Evolutionary conservation across 2,797 vertebrate genomes (phyloP).

Genomic region (Botia kubotai): DNA sequence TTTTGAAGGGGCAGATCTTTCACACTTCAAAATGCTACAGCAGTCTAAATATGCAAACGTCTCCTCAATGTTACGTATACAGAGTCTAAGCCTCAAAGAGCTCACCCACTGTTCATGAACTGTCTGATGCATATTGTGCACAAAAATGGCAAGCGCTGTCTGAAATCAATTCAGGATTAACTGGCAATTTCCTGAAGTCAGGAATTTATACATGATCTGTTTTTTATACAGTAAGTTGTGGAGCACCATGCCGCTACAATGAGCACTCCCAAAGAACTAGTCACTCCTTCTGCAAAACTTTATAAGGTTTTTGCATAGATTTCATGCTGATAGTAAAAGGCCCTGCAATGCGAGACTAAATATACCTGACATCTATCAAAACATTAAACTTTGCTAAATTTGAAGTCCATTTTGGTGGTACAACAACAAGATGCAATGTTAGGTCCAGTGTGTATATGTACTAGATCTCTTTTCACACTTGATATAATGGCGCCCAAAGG

Average conservation of each 20-base stretch:
- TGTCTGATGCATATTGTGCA: too few relatives aligned
- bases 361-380: background rate
- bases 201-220: too few relatives aligned
- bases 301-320: background rate
- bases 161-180: too few relatives aligned
- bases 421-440: background rate
- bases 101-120: background rate
- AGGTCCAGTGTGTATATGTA: background rate
- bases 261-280: background rate
- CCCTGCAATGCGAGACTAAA: background rate
- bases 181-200: too few relatives aligned
- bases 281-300: background rate
- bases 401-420: background rate
- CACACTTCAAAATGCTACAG: background rate
- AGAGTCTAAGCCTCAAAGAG: too few relatives aligned
- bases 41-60: too few relatives aligned
- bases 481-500: background rate
- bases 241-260: too few relatives aligned
- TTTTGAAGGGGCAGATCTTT: slow-evolving; percentile 30
- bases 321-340: background rate
- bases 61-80: too few relatives aligned
- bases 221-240: too few relatives aligned
- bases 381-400: too few relatives aligned
- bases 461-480: background rate
- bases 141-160: too few relatives aligned